Evolutionary conservation across 2,888 invertebrate genomes (phyloP), one percentile per base, ranked within the genome.

Genomic region (Dryadula phaetusa): DNA sequence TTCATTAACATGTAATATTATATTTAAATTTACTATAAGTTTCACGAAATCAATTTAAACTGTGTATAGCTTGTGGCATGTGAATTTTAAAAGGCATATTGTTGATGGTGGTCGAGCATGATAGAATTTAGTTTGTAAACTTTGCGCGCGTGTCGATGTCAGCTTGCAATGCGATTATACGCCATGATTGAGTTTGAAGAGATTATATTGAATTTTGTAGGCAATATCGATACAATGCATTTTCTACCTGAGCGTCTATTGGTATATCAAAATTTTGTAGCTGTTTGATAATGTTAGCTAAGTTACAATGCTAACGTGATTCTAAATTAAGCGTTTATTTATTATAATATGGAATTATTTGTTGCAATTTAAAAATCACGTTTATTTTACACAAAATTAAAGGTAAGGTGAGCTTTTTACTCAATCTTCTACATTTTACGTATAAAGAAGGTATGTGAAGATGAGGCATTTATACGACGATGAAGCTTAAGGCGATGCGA

Each of bases 191-290:
- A 49, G 28, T 52, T 52, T 28, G 16, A 28, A 16, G 28, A 28
- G 49, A 52, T 52, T 28, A 52, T 2, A 52, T 52, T 16, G n/a
- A 52, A 52, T 52, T 52, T 16, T 47, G 49, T 16, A n/a, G 8
- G 28, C 16, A 16, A 52, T 52, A 28, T 52, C 10, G 10, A 28
- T 10, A 52, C n/a, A 28, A 16, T 7, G 22, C 2, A 47, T 47
- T 47, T n/a, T 47, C 22, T 47, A 47, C 46, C 46, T 47, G n/a
- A 47, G 5, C 14, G 18, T 44, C 10, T 18, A 18, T 44, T 1
- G 12, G 20, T 18, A 10, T 44, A 44, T 44, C 18, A 8, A 28
- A 28, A 6, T 28, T 28, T 28, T 4, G 3, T 4, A 28, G 28
- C 28, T n/a, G n/a, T n/a, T n/a, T n/a, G n/a, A n/a, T n/a, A n/a